Evolutionary conservation across 2,113 vertebrate genomes (phyloP).

Genomic region (Chionomys nivalis): DNA sequence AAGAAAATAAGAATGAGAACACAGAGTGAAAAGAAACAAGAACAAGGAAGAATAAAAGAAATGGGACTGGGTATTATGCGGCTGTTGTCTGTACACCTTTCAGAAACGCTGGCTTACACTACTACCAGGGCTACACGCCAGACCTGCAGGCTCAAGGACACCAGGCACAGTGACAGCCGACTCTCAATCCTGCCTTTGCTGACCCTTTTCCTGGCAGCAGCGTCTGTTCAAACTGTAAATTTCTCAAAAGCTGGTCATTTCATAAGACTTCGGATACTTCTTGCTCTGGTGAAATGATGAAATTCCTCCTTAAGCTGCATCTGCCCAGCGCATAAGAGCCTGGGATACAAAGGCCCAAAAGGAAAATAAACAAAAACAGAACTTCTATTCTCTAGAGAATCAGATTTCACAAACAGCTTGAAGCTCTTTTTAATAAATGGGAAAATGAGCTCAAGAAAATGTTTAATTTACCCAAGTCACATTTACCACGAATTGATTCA

Average conservation of each 20-base stretch:
- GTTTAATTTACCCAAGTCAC: slow-evolving; percentile 37
- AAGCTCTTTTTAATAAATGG: slow-evolving; percentile 26
- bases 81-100: not conserved
- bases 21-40: not conserved
- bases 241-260: slow-evolving; percentile 51
- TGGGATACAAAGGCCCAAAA: not conserved
- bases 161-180: not conserved
- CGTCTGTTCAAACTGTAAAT: not conserved
- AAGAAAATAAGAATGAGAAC: slow-evolving; percentile 19
- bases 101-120: not conserved
- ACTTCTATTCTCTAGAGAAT: not conserved
- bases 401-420: slow-evolving; percentile 13
- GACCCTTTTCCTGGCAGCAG: not conserved
- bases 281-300: slow-evolving; percentile 1
- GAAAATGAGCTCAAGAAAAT: not conserved
- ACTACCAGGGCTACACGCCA: accelerated
- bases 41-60: not conserved
- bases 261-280: slow-evolving; percentile 20
- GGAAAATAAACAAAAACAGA: slow-evolving; percentile 30
- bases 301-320: slow-evolving; percentile 16
- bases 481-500: slow-evolving; percentile 38
- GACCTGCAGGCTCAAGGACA: not conserved
- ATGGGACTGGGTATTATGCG: too few relatives aligned
- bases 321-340: not conserved
- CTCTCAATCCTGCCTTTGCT: not conserved